Evolutionary conservation across 1,140 invertebrate genomes (phyloP), one percentile per base, ranked within the genome.

Genomic region (Drosophila ficusphila): DNA sequence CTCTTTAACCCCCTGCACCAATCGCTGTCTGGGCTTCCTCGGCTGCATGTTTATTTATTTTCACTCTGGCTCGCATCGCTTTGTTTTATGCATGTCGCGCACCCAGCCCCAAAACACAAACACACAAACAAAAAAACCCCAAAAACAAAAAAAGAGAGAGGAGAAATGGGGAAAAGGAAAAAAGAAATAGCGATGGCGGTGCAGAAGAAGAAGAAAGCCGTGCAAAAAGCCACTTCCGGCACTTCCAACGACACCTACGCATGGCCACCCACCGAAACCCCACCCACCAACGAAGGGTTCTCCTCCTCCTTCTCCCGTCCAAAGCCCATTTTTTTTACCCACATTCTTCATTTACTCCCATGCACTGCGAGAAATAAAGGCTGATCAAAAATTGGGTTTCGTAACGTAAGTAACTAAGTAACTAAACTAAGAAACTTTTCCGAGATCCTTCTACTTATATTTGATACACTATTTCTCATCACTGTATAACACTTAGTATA

Each of bases 81-180:
- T 54, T 76, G 68, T 60, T 72, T 70, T 62, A 52, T 61, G 54
- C 62, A 69, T 56, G 62, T 76, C 64, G 46, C 51, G 51, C 64
- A 70, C 62, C 72, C 62, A 12, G 34, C 29, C 36, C 25, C 68
- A 39, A 42, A n/a, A n/a, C n/a, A n/a, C n/a, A n/a, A n/a, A n/a
- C n/a, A n/a, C n/a, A n/a, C n/a, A n/a, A n/a, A n/a, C n/a, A n/a
- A 65, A 46, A 21, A 36, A 31, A 12, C 3, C 16, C 29, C n/a
- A 51, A 34, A 49, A 48, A 44, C 11, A 5, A 6, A 25, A 3
- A 25, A 16, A 29, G 9, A 11, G 14, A 47, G n/a, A n/a, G n/a
- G n/a, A n/a, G n/a, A 12, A 42, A 21, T 19, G 23, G 12, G n/a
- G 12, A 2, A 0, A 6, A 23, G n/a, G n/a, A n/a, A n/a, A n/a